Evolutionary conservation across 2,797 vertebrate species (phyloP).

Genomic region (Coranthus polyacanthus): DNA sequence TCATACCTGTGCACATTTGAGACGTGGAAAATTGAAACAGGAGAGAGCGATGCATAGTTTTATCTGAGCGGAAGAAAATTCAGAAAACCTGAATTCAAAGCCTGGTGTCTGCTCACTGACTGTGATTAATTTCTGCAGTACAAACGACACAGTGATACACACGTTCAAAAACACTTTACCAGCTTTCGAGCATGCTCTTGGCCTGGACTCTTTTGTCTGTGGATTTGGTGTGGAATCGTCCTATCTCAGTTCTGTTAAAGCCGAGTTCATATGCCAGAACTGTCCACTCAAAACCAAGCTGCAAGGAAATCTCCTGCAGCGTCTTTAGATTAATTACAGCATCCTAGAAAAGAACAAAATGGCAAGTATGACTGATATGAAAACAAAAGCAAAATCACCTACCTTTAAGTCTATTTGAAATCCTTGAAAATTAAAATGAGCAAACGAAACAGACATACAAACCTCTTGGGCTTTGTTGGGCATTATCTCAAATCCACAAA

Average conservation of each 20-base stretch:
- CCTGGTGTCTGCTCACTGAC: not conserved
- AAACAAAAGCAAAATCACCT: not conserved
- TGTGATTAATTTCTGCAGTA: not conserved
- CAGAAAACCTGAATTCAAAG: not conserved
- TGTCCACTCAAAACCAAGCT: constrained; percentile 87
- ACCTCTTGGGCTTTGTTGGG: constrained; percentile 89
- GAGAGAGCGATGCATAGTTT: not conserved
- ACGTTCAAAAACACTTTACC: constrained; percentile 66
- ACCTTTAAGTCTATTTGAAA: not conserved
- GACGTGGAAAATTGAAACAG: not conserved
- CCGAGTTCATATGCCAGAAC: constrained; percentile 85
- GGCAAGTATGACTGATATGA: not conserved
- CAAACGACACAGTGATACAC: constrained; percentile 1
- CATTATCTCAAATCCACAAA: constrained; percentile 77
- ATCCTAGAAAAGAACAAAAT: constrained; percentile 75
- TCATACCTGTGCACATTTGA: constrained; percentile 76
- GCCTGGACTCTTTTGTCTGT: constrained; percentile 82
- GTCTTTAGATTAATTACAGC: constrained; percentile 88
- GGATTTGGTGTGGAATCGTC: constrained; percentile 81
- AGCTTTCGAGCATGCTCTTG: constrained; percentile 86
- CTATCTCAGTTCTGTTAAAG: constrained; percentile 84
- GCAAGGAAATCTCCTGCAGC: constrained; percentile 83
- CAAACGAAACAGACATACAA: constrained; percentile 32
- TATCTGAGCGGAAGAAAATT: not conserved
- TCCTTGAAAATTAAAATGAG: not conserved